Conservation (phyloP, 2,113 vertebrate species). For the Spea bombifrons region DNA sequence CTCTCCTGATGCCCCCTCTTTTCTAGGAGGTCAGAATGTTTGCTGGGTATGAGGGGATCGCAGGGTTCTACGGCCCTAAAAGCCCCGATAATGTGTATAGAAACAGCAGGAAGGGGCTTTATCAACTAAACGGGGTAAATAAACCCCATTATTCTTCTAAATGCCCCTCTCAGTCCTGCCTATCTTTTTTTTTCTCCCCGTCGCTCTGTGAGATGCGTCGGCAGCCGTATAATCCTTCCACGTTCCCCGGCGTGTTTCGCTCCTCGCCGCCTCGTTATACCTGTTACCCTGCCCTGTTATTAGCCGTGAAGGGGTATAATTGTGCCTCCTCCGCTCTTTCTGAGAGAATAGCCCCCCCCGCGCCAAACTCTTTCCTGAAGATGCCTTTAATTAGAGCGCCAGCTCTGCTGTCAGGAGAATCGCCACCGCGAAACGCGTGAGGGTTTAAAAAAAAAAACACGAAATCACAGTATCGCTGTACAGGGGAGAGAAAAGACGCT, state of each 20-base stretch:
- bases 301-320: constrained; percentile 36
- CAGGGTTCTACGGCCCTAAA: too few relatives aligned
- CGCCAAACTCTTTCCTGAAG: background rate
- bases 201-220: constrained; percentile 1
- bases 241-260: background rate
- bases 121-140: too few relatives aligned
- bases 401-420: background rate
- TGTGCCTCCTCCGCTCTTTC: background rate
- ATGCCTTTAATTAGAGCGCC: constrained; percentile 2
- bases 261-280: constrained; percentile 31
- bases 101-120: too few relatives aligned
- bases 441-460: too few relatives aligned
- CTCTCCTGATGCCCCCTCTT: background rate
- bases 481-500: too few relatives aligned
- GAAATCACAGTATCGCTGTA: too few relatives aligned
- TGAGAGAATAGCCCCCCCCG: constrained; percentile 1
- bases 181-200: background rate
- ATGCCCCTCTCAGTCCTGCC: too few relatives aligned
- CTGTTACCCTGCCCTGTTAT: constrained; percentile 35
- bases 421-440: too few relatives aligned
- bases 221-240: constrained; percentile 27
- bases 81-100: too few relatives aligned
- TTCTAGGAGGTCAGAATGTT: too few relatives aligned
- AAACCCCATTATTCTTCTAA: too few relatives aligned
- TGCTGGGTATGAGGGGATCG: too few relatives aligned